Evolutionary conservation across 2,797 vertebrate genomes (phyloP).

Genomic region (Cyclopterus lumpus): DNA sequence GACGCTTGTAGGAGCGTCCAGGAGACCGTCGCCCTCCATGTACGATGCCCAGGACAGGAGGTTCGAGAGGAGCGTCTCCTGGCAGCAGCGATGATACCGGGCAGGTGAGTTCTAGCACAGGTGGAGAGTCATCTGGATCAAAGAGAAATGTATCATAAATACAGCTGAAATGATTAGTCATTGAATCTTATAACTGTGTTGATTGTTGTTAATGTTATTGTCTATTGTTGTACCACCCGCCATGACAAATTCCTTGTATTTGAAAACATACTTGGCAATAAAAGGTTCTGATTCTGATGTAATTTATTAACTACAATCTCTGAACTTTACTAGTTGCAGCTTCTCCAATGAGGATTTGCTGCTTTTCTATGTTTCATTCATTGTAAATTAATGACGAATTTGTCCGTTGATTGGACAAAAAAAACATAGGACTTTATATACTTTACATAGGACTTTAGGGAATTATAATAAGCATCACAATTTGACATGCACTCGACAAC

Average conservation of each 20-base stretch:
- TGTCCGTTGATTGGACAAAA: too few relatives aligned
- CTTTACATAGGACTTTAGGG: not conserved
- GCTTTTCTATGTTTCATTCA: not conserved
- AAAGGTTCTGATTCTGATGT: too few relatives aligned
- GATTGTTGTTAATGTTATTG: too few relatives aligned
- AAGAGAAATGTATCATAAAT: constrained; percentile 32
- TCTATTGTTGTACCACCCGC: too few relatives aligned
- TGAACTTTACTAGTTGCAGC: not conserved
- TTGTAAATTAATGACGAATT: not conserved
- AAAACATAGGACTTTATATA: not conserved
- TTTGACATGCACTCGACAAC: not conserved
- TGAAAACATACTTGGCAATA: too few relatives aligned
- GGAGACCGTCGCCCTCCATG: constrained; percentile 86
- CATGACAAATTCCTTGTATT: too few relatives aligned
- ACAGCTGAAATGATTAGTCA: not conserved
- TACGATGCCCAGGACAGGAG: constrained; percentile 90
- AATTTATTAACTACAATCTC: not conserved
- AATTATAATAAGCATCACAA: not conserved
- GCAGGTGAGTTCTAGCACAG: constrained; percentile 92
- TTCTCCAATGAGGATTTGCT: not conserved
- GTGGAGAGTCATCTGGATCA: constrained; percentile 88
- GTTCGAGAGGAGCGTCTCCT: constrained; percentile 91
- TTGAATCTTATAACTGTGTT: not conserved
- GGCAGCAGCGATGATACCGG: constrained; percentile 90
- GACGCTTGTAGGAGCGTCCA: constrained; percentile 85